A percentile compares a stretch with the other conserved stretches of the same genome.
Evolutionary conservation across 2,113 vertebrate genomes (phyloP).

Genomic region (Neomonachus schauinslandi): DNA sequence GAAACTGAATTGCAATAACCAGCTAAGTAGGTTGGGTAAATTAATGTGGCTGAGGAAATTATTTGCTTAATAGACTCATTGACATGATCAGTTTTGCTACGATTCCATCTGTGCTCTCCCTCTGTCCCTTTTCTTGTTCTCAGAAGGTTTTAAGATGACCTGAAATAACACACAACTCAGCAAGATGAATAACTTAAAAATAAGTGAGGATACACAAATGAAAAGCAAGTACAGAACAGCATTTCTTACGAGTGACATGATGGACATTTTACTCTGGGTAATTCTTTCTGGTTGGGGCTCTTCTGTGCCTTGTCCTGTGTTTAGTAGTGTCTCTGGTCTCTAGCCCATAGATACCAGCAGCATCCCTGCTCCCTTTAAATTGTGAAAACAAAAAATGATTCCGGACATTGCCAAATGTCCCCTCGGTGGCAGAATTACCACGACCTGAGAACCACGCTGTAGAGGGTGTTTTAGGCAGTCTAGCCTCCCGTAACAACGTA

Average conservation of each 20-base stretch:
- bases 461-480: neutral
- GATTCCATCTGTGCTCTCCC: neutral
- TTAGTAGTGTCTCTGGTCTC: neutral
- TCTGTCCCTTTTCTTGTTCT: neutral
- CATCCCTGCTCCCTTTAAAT: neutral
- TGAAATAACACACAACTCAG: neutral
- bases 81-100: neutral
- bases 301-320: neutral
- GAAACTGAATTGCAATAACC: slow-evolving; percentile 45
- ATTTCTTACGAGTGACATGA: neutral
- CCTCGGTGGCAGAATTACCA: neutral
- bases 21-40: slow-evolving; percentile 16
- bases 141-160: neutral
- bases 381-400: neutral
- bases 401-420: neutral
- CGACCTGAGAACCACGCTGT: neutral
- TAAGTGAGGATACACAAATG: neutral
- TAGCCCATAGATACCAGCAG: too few relatives aligned
- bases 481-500: neutral
- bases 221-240: neutral
- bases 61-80: slow-evolving; percentile 29
- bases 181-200: neutral
- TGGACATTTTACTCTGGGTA: neutral
- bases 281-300: neutral
- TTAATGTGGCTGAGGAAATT: slow-evolving; percentile 2